Evolutionary conservation across 2,888 invertebrate species (phyloP), one percentile per base, ranked within the genome.

Genomic region (Papilio protenor): DNA sequence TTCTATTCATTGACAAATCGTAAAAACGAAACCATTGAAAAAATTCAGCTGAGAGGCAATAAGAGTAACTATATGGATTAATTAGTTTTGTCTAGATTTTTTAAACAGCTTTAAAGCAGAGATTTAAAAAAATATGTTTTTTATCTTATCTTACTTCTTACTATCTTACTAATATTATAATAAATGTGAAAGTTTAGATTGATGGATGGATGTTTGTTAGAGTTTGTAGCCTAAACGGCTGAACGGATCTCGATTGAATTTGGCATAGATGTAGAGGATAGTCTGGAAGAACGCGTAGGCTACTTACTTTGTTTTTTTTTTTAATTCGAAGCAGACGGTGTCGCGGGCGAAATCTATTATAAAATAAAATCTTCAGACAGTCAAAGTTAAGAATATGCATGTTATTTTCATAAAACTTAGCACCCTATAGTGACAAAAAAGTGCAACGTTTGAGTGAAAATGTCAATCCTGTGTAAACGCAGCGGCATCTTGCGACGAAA

Each of bases 401-500:
- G 27, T 18, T 64, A 18, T 18, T 40, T 18, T 64, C 40, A 10
- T 33, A 33, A 40, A 64, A 64, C 33, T 40, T 64, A 40, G 10
- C 64, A 64, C 64, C 40, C n/a, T 40, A 12, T 4, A n/a, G 11
- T 45, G 11, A 69, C 45, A 45, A 69, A 69, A 66, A 61, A 49
- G 23, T 64, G 61, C 16, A 47, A 74, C 64, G 27, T 61, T 23
- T 27, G 16, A 74, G 27, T 33, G 45, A 61, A 47, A 1, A 23
- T n/a, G 14, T 74, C 71, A 70, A 23, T 23, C 55, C 23, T 45
- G 52, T 66, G n/a, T 1, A 27, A 14, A 4, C 27, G 61, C 49
- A 14, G 27, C 57, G 76, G 76, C 77, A 79, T 81, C 66, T 79
- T 64, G 81, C 78, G 75, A 23, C 55, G 23, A 78, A 82, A 83